Evolutionary conservation across 2,797 vertebrate genomes (phyloP).

Genomic region (Hoplostethus mediterraneus): DNA sequence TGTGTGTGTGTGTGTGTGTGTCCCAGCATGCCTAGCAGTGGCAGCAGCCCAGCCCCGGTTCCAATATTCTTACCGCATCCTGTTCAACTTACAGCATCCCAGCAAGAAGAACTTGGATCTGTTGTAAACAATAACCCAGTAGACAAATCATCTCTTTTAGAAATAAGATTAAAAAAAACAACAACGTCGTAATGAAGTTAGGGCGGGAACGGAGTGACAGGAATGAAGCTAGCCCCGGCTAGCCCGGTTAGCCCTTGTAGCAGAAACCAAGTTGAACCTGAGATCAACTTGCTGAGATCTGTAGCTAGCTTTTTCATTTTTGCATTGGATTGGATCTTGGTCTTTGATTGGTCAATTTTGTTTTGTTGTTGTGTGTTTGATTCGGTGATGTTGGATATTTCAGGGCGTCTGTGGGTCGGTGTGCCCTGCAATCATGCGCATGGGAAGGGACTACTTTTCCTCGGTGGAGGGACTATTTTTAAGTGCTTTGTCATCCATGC

Average conservation of each 20-base stretch:
- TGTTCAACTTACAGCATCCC: conserved; percentile 32
- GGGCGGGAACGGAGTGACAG: not conserved
- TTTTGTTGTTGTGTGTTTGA: not conserved
- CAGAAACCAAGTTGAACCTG: not conserved
- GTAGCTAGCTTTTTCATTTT: not conserved
- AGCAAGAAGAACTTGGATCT: conserved; percentile 15
- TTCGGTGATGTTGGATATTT: not conserved
- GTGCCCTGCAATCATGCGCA: conserved; percentile 10
- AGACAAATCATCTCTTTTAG: conserved; percentile 8
- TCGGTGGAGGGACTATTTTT: conserved; percentile 51
- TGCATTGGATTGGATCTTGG: not conserved
- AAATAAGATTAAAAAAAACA: not conserved
- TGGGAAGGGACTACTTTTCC: conserved; percentile 43
- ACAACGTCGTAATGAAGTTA: not conserved
- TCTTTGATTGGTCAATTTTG: no score
- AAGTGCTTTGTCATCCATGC: conserved; percentile 60
- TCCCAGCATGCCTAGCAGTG: conserved; percentile 44
- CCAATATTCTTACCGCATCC: conserved; percentile 32
- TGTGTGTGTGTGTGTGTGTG: conserved; percentile 15
- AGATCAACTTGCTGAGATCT: not conserved
- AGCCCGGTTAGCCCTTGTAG: not conserved
- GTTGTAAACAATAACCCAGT: not conserved
- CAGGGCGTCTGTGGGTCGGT: not conserved
- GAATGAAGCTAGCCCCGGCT: not conserved
- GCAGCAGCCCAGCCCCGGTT: conserved; percentile 30